Conservation (phyloP, 2,113 vertebrate genomes). For the Zosterops pallidus region DNA sequence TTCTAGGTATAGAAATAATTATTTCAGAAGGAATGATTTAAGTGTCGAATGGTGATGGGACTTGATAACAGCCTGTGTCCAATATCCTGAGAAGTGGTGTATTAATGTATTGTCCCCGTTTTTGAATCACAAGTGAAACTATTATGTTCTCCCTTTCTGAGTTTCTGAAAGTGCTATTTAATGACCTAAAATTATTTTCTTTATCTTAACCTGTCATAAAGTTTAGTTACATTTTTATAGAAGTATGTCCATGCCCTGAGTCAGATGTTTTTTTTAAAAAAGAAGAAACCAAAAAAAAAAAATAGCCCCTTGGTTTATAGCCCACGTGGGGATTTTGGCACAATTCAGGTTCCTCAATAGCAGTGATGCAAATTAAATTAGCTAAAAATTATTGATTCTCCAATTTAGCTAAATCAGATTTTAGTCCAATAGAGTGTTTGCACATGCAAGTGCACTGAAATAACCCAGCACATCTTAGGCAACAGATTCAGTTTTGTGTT, state of each 20-base stretch:
- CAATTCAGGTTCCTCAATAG: background rate
- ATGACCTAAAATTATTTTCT: background rate
- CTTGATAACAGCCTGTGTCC: background rate
- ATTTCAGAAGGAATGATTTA: background rate
- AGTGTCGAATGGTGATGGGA: background rate
- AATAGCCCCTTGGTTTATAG: background rate
- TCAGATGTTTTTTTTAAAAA: background rate
- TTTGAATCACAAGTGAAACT: background rate
- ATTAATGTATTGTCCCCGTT: background rate
- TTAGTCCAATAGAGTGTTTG: background rate
- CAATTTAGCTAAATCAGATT: background rate
- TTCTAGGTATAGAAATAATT: background rate
- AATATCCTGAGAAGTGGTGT: background rate
- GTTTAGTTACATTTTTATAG: background rate
- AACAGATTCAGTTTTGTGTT: background rate
- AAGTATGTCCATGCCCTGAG: background rate
- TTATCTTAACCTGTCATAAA: background rate
- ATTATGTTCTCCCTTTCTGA: background rate
- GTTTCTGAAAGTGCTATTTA: background rate
- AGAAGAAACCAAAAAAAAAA: background rate
- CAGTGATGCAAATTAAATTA: background rate
- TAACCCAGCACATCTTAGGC: background rate
- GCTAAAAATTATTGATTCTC: background rate
- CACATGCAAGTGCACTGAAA: background rate
- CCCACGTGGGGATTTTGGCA: background rate